Conservation (phyloP, 2,113 vertebrate genomes). For the Silurus glanis region DNA sequence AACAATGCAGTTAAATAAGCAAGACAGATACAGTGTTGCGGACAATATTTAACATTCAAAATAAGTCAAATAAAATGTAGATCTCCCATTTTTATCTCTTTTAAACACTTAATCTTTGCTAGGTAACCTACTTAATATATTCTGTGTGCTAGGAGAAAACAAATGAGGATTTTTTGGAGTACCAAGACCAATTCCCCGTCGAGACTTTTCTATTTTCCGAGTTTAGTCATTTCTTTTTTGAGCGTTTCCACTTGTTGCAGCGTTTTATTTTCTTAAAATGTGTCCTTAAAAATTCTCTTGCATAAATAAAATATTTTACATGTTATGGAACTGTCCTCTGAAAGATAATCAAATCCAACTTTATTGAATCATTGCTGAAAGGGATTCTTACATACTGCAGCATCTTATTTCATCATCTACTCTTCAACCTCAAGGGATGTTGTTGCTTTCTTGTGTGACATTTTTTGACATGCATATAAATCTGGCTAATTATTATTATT, state of each 20-base stretch:
- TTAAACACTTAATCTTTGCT: not conserved
- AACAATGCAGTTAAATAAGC: not conserved
- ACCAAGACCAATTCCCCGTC: not conserved
- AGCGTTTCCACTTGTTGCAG: not conserved
- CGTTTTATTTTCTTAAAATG: not conserved
- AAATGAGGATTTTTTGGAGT: not conserved
- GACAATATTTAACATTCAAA: not conserved
- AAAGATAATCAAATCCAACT: conserved; percentile 21
- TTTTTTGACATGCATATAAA: conserved; percentile 31
- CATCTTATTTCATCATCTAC: conserved; percentile 14
- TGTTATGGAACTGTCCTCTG: not conserved
- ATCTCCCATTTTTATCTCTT: too few relatives aligned
- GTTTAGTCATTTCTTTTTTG: not conserved
- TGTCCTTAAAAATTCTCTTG: not conserved
- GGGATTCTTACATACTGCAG: conserved; percentile 25
- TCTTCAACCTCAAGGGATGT: conserved; percentile 37
- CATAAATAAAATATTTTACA: not conserved
- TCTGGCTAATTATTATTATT: conserved; percentile 14
- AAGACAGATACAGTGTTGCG: conserved; percentile 3
- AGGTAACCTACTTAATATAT: not conserved
- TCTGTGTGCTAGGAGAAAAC: not conserved
- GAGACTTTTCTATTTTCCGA: not conserved
- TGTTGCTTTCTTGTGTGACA: conserved; percentile 41
- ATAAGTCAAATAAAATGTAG: not conserved
- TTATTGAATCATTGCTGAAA: conserved; percentile 19